A percentile compares a stretch with the other conserved stretches of the same genome.
These are phyloP conservation scores for Notamacropus eugenii DNA, from an alignment of 2,797 vertebrate species.

Conservation along the genomic window DNA sequence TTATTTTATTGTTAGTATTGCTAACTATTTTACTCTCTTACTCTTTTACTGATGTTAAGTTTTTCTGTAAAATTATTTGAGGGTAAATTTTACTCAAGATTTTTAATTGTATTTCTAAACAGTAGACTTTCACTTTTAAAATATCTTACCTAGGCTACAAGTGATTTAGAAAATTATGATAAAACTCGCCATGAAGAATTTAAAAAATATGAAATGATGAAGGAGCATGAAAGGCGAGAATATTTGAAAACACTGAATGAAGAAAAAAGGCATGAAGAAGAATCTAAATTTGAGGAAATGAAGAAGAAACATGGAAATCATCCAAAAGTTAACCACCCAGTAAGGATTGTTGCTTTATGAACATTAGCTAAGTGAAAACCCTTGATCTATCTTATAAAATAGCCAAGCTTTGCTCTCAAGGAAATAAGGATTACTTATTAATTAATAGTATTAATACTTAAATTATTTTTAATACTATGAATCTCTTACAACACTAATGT, in stretches of 20 bases:
- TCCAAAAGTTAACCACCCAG: conserved; percentile 98
- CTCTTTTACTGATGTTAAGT: background rate
- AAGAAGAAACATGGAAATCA: conserved; percentile 97
- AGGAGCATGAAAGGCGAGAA: conserved; percentile 93
- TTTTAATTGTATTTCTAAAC: conserved; percentile 39
- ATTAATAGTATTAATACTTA: conserved; percentile 51
- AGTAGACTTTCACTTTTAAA: conserved; percentile 22
- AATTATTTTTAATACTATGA: conserved; percentile 45
- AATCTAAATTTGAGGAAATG: conserved; percentile 95
- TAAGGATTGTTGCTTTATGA: conserved; percentile 82
- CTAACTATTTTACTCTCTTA: background rate
- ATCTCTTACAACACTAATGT: conserved; percentile 41
- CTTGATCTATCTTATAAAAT: conserved; percentile 51
- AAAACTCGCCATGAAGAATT: too few species aligned
- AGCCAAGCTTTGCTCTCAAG: conserved; percentile 46
- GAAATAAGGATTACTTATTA: background rate
- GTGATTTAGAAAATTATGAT: too few species aligned
- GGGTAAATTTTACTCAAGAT: conserved; percentile 24
- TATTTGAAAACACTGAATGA: conserved; percentile 95
- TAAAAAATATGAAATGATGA: conserved; percentile 87
- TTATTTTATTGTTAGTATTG: background rate
- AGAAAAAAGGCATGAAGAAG: conserved; percentile 91
- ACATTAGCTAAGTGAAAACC: conserved; percentile 30
- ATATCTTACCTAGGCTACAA: conserved; percentile 83
- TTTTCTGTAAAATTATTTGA: conserved; percentile 23